Evolutionary conservation across 2,888 invertebrate genomes (phyloP), one percentile per base, ranked within the genome.

Genomic region (Tholera decimalis): DNA sequence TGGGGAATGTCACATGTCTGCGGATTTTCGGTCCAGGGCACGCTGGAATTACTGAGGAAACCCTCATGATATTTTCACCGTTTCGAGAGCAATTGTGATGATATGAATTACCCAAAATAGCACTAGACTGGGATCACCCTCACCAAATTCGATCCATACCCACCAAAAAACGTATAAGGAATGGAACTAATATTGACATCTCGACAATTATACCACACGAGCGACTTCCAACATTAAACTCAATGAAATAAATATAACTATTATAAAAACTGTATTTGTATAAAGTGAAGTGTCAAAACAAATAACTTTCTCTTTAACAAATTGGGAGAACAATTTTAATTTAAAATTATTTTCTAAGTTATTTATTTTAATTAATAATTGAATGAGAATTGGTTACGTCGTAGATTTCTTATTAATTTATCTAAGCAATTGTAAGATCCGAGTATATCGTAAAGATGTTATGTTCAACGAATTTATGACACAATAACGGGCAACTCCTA

Each of bases 211-310:
- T 43, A 57, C 76, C 43, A 56, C 56, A 44, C 33, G 39, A 43
- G 7, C 54, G 22, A 58, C 22, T 22, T 15, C 24, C 9, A 20
- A 15, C 18, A 57, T 15, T 18, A 37, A 49, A 58, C 46, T 66
- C 44, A 28, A 62, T 26, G 24, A 51, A 54, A 49, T 43, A 46
- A 51, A 59, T 35, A 1, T 51, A 53, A 51, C 20, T 73, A 69
- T 62, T 68, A n/a, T 55, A 47, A 47, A 37, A 60, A 59, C 84
- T 87, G 83, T 85, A 85, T 78, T 20, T 66, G 62, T 85, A 87
- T 86, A 88, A 85, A 85, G 81, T 64, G 50, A 76, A 76, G 77
- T 86, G 66, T 84, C 81, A 80, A 78, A 83, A 75, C 50, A n/a
- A 28, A 53, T 63, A 69, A 56, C 60, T 62, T 68, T 61, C 30